These are phyloP conservation scores for Marcusenius ussheri DNA, from an alignment of 2,113 vertebrate species.

Conservation along the genomic window DNA sequence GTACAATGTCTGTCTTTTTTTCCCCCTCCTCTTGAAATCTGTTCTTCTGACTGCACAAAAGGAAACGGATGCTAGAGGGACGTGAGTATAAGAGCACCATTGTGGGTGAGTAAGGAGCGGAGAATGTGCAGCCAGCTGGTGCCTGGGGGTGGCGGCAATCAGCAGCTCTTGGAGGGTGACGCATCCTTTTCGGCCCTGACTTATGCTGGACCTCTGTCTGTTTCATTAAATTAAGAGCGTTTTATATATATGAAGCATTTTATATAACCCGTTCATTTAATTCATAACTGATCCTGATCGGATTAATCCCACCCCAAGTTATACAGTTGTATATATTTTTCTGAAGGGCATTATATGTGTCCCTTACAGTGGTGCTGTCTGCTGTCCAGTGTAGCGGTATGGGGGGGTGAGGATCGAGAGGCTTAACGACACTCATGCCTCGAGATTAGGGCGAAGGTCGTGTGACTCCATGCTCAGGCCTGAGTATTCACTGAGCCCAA, in stretches of 20 bases:
- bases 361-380: neutral
- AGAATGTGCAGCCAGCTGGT: neutral
- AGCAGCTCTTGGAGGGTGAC: neutral
- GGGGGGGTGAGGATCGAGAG: neutral
- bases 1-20: neutral
- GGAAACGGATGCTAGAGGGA: neutral
- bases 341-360: neutral
- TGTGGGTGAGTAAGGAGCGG: conserved; percentile 3
- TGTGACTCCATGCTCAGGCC: neutral
- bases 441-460: neutral
- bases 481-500: neutral
- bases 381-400: neutral
- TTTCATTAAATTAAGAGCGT: neutral
- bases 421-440: neutral
- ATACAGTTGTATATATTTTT: neutral
- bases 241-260: neutral
- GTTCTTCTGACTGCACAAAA: neutral
- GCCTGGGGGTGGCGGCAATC: neutral
- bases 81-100: neutral
- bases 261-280: neutral
- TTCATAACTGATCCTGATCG: neutral
- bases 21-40: neutral
- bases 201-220: neutral
- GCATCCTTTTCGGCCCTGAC: neutral
- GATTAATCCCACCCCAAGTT: neutral